Conservation (phyloP, 2,888 invertebrate genomes). For the Phortica okadai region DNA sequence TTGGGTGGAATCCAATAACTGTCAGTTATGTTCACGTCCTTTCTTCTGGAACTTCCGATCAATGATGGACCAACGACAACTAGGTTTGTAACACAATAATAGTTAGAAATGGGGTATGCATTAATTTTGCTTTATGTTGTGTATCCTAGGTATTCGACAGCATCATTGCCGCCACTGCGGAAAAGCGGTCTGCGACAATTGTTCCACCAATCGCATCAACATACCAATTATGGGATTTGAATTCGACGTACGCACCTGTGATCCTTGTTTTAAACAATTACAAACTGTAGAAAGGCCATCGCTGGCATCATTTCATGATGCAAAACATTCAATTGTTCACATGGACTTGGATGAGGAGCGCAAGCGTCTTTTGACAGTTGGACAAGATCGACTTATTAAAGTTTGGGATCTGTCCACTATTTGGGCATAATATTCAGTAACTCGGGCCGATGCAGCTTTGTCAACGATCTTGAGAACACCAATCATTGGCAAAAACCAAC, state of each 20-base stretch:
- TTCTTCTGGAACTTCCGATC: slow-evolving; percentile 99
- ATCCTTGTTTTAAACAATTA: slow-evolving; percentile 89
- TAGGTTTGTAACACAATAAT: slow-evolving; percentile 77
- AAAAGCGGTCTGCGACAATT: slow-evolving; percentile 94
- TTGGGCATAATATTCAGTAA: slow-evolving; percentile 69
- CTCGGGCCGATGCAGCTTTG: background rate
- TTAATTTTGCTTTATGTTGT: background rate
- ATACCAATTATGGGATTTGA: slow-evolving; percentile 99
- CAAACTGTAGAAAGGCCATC: slow-evolving; percentile 94
- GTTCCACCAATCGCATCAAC: slow-evolving; percentile 90
- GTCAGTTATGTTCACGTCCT: slow-evolving; percentile 95
- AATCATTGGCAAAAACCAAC: background rate
- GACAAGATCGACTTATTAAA: slow-evolving; percentile 96
- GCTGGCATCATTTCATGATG: slow-evolving; percentile 95
- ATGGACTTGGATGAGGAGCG: slow-evolving; percentile 94
- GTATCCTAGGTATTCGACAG: slow-evolving; percentile 81
- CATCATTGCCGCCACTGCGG: slow-evolving; percentile 97
- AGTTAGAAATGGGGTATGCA: background rate
- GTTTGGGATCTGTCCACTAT: slow-evolving; percentile 90
- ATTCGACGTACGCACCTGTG: slow-evolving; percentile 96
- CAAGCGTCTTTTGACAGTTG: slow-evolving; percentile 92
- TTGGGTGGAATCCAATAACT: slow-evolving; percentile 96
- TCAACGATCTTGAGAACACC: no score
- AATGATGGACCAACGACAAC: slow-evolving; percentile 98
- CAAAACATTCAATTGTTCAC: slow-evolving; percentile 91